A percentile compares a stretch with the other conserved stretches of the same genome.
These are phyloP conservation scores for Merluccius polli DNA, from an alignment of 2,797 vertebrate species.

Conservation along the genomic window DNA sequence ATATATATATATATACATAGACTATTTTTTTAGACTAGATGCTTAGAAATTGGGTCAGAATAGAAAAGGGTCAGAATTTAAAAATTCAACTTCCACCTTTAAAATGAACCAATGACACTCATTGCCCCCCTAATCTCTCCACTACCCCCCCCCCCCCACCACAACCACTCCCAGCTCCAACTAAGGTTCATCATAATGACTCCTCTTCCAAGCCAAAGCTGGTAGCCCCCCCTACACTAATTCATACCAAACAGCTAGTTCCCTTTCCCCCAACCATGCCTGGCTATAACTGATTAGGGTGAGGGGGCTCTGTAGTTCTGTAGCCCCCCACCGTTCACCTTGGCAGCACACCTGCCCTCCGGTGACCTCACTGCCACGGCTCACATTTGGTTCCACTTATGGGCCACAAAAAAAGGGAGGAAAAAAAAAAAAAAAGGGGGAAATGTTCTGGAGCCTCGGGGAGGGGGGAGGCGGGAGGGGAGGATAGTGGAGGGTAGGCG, in stretches of 20 bases:
- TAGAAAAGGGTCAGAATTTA: no score
- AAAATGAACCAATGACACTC: no score
- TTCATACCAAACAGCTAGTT: not conserved
- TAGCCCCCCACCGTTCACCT: constrained; percentile 39
- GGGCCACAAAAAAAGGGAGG: constrained; percentile 23
- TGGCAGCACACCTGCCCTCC: constrained; percentile 63
- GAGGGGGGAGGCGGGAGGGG: constrained; percentile 25
- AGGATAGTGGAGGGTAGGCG: constrained; percentile 10
- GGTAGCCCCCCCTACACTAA: no score
- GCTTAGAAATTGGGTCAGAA: no score
- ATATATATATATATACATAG: no score
- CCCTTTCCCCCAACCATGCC: not conserved
- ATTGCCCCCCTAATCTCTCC: no score
- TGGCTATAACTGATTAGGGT: not conserved
- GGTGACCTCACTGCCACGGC: constrained; percentile 58
- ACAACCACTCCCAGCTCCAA: no score
- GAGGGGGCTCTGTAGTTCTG: not conserved
- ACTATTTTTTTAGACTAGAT: no score
- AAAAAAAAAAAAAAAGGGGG: constrained; percentile 18
- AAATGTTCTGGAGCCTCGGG: constrained; percentile 50
- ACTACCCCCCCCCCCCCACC: no score
- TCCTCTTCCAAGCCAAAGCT: not conserved
- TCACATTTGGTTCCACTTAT: constrained; percentile 73
- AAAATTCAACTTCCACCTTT: no score
- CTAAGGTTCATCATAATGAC: not conserved